Percentiles rank a stretch among this genome's conserved stretches.
Conservation (phyloP, 2,113 vertebrate species). For the Macquaria ambigua region DNA sequence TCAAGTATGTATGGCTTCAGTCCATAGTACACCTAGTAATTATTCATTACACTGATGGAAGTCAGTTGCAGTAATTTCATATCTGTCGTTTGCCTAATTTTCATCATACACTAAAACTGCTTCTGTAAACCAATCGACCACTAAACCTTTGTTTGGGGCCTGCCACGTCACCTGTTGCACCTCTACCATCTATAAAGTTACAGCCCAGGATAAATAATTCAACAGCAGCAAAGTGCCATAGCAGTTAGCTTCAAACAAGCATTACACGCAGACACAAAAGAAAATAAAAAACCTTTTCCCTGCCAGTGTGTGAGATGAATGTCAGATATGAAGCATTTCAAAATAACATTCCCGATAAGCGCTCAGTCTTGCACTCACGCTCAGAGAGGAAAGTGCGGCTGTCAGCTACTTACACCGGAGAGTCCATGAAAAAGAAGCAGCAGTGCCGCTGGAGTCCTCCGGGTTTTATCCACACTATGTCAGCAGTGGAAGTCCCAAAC, state of each 20-base stretch:
- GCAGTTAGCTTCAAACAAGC: not conserved
- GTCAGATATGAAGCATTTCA: slow-evolving; percentile 12
- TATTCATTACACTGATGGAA: not conserved
- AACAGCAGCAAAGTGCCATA: not conserved
- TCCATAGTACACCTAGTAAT: not conserved
- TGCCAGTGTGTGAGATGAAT: not conserved
- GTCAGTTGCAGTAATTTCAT: not conserved
- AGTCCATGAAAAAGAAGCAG: not conserved
- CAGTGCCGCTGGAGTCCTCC: slow-evolving; percentile 6
- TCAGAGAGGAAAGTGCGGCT: slow-evolving; percentile 20
- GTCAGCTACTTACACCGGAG: slow-evolving; percentile 52
- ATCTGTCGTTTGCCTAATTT: not conserved
- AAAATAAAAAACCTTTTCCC: not conserved
- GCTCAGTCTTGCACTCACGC: slow-evolving; percentile 5
- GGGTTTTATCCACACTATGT: not conserved
- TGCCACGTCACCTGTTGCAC: slow-evolving; percentile 53
- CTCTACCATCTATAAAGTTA: slow-evolving; percentile 4
- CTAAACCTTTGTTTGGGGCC: not conserved
- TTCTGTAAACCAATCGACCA: not conserved
- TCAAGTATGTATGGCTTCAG: too few relatives aligned
- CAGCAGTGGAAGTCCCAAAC: not conserved
- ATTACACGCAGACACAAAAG: not conserved
- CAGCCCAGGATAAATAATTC: not conserved
- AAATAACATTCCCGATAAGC: slow-evolving; percentile 11
- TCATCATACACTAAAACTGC: not conserved